Evolutionary conservation across 30 jellyfish, hydroid and myxozoan species (phyloP).

Genomic region (Chrysaora quinquecirrha): DNA sequence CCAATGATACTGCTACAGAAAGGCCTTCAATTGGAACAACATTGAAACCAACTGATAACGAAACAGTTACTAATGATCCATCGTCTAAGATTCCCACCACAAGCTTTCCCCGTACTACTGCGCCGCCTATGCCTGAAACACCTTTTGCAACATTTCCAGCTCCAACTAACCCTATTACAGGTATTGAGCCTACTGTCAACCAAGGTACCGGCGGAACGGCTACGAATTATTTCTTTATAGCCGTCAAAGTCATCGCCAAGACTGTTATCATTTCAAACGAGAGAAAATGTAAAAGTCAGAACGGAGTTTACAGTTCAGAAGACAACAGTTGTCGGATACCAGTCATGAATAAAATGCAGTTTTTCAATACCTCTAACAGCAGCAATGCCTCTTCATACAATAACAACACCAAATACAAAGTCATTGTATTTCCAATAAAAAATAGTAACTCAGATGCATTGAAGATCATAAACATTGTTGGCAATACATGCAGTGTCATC

Average conservation of each 20-base stretch:
- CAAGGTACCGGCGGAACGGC: slow-evolving; percentile 9
- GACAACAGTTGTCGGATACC: background rate
- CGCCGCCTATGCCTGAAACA: background rate
- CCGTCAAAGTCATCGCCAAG: slow-evolving; percentile 39
- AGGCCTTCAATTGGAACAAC: background rate
- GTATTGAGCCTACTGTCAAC: no score
- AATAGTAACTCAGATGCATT: background rate
- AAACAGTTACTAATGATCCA: background rate
- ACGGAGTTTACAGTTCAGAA: slow-evolving; percentile 3
- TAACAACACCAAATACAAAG: background rate
- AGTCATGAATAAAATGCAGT: background rate
- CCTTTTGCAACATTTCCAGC: no score
- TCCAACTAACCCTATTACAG: no score
- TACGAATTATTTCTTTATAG: slow-evolving; percentile 30
- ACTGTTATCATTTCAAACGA: slow-evolving; percentile 23
- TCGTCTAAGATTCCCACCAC: background rate
- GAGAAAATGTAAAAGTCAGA: background rate
- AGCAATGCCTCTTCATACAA: background rate
- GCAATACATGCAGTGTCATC: background rate
- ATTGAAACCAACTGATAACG: background rate
- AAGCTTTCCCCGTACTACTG: background rate
- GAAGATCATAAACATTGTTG: background rate
- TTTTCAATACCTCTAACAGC: background rate
- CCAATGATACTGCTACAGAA: background rate
- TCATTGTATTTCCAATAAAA: background rate